These are phyloP conservation scores for Nasonia vitripennis DNA, from an alignment of 1,140 invertebrate genomes.

Conservation along the genomic window DNA sequence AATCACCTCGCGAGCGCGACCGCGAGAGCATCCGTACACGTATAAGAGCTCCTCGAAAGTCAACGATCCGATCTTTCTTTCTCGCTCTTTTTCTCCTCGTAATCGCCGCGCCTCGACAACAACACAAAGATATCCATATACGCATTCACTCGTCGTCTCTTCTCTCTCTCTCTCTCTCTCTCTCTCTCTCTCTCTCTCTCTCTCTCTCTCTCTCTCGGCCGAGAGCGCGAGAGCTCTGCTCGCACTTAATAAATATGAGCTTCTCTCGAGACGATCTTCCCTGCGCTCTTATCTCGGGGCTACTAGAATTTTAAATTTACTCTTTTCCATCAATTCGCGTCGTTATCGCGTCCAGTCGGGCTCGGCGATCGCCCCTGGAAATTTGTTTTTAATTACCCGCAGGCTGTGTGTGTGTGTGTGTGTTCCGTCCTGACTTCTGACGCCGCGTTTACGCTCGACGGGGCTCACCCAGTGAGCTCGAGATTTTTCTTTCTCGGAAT, in stretches of 20 bases:
- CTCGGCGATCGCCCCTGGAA: conserved; percentile 24
- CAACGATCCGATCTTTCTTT: conserved; percentile 64
- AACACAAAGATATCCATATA: conserved; percentile 1
- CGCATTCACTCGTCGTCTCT: neutral
- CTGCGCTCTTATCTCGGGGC: conserved; percentile 36
- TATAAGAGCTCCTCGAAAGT: conserved; percentile 56
- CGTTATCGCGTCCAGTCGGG: conserved; percentile 32
- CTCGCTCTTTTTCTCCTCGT: conserved; percentile 12
- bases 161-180: neutral
- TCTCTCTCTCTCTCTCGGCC: neutral
- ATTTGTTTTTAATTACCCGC: conserved; percentile 46
- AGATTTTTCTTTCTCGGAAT: neutral
- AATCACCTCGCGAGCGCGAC: conserved; percentile 60
- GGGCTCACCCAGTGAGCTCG: no score
- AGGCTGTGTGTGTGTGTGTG: neutral
- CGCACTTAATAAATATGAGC: conserved; percentile 51
- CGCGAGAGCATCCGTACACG: neutral
- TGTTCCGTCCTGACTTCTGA: no score
- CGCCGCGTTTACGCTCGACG: neutral
- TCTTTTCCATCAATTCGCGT: conserved; percentile 47
- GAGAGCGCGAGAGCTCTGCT: neutral
- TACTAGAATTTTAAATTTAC: conserved; percentile 51
- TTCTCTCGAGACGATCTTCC: neutral
- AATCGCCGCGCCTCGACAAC: conserved; percentile 9
- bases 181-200: neutral